Base-by-base conservation (phyloP, 2,888 invertebrate species). In the Platycheirus rosarum region DNA sequence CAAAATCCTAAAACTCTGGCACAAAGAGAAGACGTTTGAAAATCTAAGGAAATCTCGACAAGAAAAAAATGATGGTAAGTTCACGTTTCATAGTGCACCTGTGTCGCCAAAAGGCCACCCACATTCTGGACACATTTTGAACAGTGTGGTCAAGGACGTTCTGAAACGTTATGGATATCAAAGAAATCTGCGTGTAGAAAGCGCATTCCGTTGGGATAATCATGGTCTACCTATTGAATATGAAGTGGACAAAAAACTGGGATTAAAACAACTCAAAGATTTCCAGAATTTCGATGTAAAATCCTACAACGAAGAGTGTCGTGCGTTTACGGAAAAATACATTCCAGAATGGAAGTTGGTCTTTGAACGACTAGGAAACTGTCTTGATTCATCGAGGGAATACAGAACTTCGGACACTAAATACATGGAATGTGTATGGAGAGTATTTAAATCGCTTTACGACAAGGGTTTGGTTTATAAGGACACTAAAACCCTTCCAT, bases 371-470 rank as follows among this genome's bases (percentile, higher is more conserved):
- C 93, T 98, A 88, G 98, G 98, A n/a, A 92, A 98, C 78, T 98
- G 98, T 98, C 97, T 98, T 86, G 97, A 99, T 92, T 98, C 98
- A 91, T 93, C 96, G 87, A 97, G 98, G 91, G 98, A 98, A 90
- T 99, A 99, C 91, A 98, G 98, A 91, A 98, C 98, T 0, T 92
- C 98, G 85, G 98, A 98, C 89, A 97, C 98, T 0, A 96, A 94
- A 93, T 98, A 95, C 89, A 99, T 99, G 98, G 98, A 99, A 90
- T 95, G 96, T n/a, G 95, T 98, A 82, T 99, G 98, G 98, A 98
- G 97, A 97, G 95, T 97, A 7, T 99, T 99, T 90, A 96, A 96
- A 87, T 95, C 98, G 90, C 91, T 99, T 0, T 98, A 93, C 90
- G 94, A 95, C 86, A 98, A 98, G 90, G 97, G 97, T 3, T 91